Conservation (phyloP, 2,113 vertebrate genomes). For the Thymallus thymallus region DNA sequence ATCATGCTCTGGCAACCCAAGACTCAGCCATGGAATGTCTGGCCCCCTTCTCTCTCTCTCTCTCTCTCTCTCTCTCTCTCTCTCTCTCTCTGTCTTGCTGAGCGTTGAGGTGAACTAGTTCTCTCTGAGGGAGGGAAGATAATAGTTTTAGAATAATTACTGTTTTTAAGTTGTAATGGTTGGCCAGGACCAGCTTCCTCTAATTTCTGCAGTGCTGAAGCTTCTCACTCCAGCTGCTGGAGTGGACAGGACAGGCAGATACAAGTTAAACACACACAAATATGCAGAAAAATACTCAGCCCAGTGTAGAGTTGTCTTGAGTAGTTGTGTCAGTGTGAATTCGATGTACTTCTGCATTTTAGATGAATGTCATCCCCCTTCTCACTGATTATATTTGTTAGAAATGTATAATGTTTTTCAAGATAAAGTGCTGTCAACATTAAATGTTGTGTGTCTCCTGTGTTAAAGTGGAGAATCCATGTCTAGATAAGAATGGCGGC, state of each 20-base stretch:
- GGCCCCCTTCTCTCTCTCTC: not conserved
- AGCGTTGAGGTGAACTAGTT: not conserved
- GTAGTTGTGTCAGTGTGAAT: too few species aligned
- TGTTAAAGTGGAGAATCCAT: conserved; percentile 80
- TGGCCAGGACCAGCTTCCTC: conserved; percentile 46
- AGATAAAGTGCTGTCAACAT: not conserved
- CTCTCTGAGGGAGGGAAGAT: conserved; percentile 23
- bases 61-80: not conserved
- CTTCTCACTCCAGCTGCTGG: conserved; percentile 34
- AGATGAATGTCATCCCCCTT: too few species aligned
- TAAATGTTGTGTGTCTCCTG: conserved; percentile 25
- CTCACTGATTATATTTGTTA: not conserved
- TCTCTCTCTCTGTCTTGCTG: conserved; percentile 12
- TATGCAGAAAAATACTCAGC: too few species aligned
- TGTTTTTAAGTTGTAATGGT: conserved; percentile 55
- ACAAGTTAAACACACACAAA: too few species aligned
- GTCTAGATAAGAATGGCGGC: conserved; percentile 80
- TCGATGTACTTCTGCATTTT: too few species aligned
- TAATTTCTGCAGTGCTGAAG: conserved; percentile 41
- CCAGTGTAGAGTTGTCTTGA: too few species aligned
- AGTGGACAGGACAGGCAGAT: conserved; percentile 41
- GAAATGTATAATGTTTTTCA: not conserved
- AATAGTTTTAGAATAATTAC: conserved; percentile 50
- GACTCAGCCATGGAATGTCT: not conserved
- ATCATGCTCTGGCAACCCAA: not conserved